Percentiles rank a stretch among this genome's conserved stretches.
Conservation (phyloP, 2,888 invertebrate genomes). For the Caenorhabditis macrosperma region DNA sequence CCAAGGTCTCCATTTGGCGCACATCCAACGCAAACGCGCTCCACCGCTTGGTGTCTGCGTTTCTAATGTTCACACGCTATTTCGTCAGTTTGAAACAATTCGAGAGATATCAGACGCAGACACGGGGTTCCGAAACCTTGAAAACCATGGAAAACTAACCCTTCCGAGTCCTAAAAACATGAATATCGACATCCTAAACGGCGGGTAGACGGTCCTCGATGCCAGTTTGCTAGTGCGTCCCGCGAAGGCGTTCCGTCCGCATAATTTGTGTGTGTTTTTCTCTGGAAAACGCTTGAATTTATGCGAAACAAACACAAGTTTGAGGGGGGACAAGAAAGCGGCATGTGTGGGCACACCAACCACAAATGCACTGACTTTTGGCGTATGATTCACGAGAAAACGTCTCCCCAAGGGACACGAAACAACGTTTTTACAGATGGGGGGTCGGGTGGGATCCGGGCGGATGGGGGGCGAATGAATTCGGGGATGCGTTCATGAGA, state of each 20-base stretch:
- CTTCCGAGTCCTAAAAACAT: conserved; percentile 46
- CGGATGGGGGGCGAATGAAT: not conserved
- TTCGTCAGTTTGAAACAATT: no score
- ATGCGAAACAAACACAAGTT: not conserved
- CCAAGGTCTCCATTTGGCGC: no score
- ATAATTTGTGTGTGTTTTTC: not conserved
- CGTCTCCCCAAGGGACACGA: not conserved
- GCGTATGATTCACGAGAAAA: conserved; percentile 43
- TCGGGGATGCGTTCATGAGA: conserved; percentile 36
- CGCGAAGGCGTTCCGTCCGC: not conserved
- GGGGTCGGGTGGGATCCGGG: not conserved
- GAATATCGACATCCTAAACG: conserved; percentile 43
- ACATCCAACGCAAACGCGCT: no score
- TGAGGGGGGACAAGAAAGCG: not conserved
- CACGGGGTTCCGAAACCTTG: no score
- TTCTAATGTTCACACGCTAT: no score
- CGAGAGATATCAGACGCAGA: no score
- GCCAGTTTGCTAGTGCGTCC: conserved; percentile 12
- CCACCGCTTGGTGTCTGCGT: no score
- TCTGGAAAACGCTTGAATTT: conserved; percentile 5
- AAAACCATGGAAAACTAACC: conserved; percentile 29
- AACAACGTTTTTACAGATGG: not conserved
- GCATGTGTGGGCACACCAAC: conserved; percentile 9
- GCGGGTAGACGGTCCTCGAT: conserved; percentile 13
- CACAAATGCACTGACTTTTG: conserved; percentile 51